Percentiles rank a stretch among this genome's conserved stretches.
These are phyloP conservation scores for Paedocypris micromegethes DNA, from an alignment of 2,797 vertebrate species.

Conservation along the genomic window DNA sequence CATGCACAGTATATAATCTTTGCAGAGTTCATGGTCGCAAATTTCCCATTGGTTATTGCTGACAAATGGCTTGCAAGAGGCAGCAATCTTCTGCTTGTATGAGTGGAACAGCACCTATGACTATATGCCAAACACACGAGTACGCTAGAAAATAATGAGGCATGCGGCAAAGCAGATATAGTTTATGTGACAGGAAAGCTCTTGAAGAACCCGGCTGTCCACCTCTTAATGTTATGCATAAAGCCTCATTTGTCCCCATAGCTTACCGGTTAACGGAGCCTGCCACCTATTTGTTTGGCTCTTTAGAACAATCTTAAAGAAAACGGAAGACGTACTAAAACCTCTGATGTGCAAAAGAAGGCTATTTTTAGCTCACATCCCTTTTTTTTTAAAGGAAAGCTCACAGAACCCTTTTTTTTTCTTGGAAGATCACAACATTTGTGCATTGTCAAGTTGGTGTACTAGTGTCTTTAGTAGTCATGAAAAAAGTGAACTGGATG, in stretches of 20 bases:
- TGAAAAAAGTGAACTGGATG: no score
- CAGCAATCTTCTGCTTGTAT: not conserved
- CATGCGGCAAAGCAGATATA: constrained; percentile 20
- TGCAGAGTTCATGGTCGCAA: not conserved
- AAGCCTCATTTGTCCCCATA: constrained; percentile 30
- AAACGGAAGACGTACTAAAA: not conserved
- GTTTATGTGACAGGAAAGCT: constrained; percentile 21
- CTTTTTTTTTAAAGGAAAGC: no score
- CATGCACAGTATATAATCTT: not conserved
- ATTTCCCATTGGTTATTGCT: not conserved
- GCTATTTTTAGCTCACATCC: not conserved
- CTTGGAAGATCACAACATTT: no score
- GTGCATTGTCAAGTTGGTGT: no score
- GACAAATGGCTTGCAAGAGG: not conserved
- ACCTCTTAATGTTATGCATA: constrained; percentile 28
- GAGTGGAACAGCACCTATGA: constrained; percentile 13
- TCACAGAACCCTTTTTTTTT: no score
- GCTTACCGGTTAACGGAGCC: constrained; percentile 4
- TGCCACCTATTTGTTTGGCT: constrained; percentile 9
- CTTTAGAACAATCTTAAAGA: constrained; percentile 3
- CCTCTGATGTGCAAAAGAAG: constrained; percentile 18
- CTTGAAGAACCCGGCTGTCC: constrained; percentile 11
- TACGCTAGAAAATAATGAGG: constrained; percentile 27
- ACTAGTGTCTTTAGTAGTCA: no score
- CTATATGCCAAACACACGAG: constrained; percentile 23